Percentiles rank a stretch among this genome's conserved stretches.
Conservation (phyloP, 1,140 invertebrate genomes). For the Cyphomyrmex costatus region DNA sequence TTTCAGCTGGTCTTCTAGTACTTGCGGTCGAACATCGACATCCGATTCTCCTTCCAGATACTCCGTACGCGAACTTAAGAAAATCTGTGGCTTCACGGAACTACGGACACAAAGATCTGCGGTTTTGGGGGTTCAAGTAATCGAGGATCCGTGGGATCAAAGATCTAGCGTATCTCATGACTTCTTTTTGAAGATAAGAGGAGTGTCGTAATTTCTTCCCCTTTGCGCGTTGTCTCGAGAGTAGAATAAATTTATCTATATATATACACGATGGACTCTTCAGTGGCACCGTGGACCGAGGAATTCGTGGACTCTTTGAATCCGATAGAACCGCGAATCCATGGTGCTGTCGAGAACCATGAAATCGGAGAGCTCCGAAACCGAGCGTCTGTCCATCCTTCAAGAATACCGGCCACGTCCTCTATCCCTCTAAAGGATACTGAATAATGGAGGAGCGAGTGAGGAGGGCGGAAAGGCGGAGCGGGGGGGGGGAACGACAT, state of each 20-base stretch:
- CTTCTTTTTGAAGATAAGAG: neutral
- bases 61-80: neutral
- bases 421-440: conserved; percentile 42
- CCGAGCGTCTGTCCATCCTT: conserved; percentile 39
- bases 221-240: neutral
- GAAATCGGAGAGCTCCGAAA: conserved; percentile 45
- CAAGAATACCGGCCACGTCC: conserved; percentile 45
- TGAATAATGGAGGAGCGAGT: conserved; percentile 55
- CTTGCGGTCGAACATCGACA: conserved; percentile 35
- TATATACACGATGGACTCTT: neutral
- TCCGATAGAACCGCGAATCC: conserved; percentile 2
- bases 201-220: neutral
- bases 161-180: neutral
- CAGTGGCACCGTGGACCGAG: neutral
- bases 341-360: neutral
- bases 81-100: conserved; percentile 42
- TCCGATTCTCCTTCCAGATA: neutral
- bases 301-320: neutral
- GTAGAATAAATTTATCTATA: conserved; percentile 16
- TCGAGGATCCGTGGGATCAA: conserved; percentile 41
- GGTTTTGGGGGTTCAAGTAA: conserved; percentile 27
- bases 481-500: neutral
- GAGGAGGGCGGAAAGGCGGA: neutral
- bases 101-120: conserved; percentile 12
- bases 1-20: conserved; percentile 4